A percentile compares a stretch with the other conserved stretches of the same genome.
phyloP scores from a whole-genome alignment of 2,888 invertebrate species.

The Globia sparganii region DNA sequence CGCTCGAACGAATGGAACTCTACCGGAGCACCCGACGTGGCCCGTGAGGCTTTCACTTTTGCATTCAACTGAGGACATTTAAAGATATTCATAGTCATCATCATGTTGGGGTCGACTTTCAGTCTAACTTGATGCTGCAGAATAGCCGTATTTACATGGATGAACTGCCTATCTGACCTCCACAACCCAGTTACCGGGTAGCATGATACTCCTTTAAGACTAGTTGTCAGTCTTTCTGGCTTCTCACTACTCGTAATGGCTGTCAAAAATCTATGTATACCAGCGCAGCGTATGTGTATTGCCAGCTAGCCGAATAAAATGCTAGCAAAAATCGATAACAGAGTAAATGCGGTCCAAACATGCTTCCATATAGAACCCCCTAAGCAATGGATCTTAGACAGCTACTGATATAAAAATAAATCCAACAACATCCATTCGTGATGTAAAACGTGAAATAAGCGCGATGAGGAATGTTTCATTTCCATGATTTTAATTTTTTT shows the following conservation, averaged over 20 bases:
- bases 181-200: not conserved
- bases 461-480: not conserved
- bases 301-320: not conserved
- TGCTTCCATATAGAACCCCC: constrained; percentile 5
- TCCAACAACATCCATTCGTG: not conserved
- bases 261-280: not conserved
- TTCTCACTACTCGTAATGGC: not conserved
- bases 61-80: constrained; percentile 90
- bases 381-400: not conserved
- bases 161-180: not conserved
- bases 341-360: not conserved
- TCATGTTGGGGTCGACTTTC: not conserved
- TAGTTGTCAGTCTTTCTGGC: not conserved
- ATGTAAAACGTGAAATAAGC: not conserved
- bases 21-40: constrained; percentile 90
- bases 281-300: too few species aligned
- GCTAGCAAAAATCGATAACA: not conserved
- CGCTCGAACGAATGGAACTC: constrained; percentile 94
- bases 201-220: not conserved
- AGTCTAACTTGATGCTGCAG: not conserved
- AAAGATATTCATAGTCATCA: not conserved
- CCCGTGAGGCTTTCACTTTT: constrained; percentile 90
- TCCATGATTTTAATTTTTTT: not conserved
- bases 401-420: not conserved
- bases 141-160: not conserved